Evolutionary conservation across 2,113 vertebrate species (phyloP).

Genomic region (Meriones unguiculatus): DNA sequence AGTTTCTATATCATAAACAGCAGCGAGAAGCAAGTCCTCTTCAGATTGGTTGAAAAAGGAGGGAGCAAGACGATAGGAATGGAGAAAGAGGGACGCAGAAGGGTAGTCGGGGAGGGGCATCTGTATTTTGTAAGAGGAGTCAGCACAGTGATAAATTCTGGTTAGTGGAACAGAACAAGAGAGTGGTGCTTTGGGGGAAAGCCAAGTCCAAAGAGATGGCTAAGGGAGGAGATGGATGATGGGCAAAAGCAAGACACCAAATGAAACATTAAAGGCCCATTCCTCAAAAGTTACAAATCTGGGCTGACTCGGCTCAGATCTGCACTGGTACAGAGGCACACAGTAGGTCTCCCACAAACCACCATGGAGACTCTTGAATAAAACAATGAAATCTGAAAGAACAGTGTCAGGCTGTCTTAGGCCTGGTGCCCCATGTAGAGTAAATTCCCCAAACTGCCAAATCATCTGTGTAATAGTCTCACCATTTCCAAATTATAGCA

Average conservation of each 20-base stretch:
- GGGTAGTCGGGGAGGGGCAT: not conserved
- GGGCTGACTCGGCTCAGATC: not conserved
- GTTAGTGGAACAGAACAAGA: not conserved
- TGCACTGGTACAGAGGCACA: not conserved
- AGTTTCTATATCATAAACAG: not conserved
- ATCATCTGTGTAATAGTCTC: constrained; percentile 8
- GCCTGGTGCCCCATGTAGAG: constrained; percentile 12
- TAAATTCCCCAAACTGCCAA: constrained; percentile 59
- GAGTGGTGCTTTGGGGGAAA: not conserved
- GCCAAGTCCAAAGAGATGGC: not conserved
- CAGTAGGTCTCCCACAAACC: not conserved
- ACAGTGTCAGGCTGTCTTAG: constrained; percentile 36
- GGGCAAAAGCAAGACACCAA: not conserved
- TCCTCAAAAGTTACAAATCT: not conserved
- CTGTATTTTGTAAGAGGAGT: constrained; percentile 1
- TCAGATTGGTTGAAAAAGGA: not conserved
- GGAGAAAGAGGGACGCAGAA: not conserved
- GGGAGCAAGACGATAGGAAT: rapidly evolving
- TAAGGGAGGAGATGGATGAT: not conserved
- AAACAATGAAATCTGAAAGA: constrained; percentile 24
- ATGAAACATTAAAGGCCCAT: not conserved
- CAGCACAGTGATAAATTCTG: not conserved
- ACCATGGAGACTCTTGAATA: not conserved
- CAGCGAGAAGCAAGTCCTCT: not conserved
- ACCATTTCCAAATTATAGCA: constrained; percentile 45